Evolutionary conservation across 1,140 invertebrate species (phyloP), one percentile per base, ranked within the genome.

Genomic region (Drosophila pectinifera): DNA sequence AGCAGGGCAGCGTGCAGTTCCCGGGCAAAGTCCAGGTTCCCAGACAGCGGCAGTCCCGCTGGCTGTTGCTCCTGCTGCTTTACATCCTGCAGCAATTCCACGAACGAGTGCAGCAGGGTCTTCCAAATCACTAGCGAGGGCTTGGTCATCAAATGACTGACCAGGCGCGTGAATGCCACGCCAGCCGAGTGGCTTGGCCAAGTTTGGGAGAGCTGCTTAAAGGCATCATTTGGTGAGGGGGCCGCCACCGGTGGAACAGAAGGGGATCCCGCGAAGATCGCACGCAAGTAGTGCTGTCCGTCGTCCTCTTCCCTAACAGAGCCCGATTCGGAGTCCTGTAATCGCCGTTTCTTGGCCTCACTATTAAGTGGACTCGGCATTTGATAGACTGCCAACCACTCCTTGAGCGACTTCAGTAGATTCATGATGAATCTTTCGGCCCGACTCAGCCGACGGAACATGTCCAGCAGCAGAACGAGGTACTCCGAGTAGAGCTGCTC

Each of bases 111-210:
- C 1, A 91, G 55, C 26, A 91, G 51, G 34, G 85, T 83, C 31
- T 90, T 83, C 91, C 91, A 92, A 4, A 92, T 90, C 8, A 90
- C 85, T n/a, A 92, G 51, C 2, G 91, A 90, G 1, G 91, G 90
- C 63, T 91, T 92, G 6, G 78, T 78, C 59, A 91, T 85, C 6
- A 92, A 56, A 10, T 76, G 62, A 6, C 78, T 80, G 1, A 92
- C 59, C 1, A 92, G 61, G 16, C 76, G 81, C 0, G 78, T 86
- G 36, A 92, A 92, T 2, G 88, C 79, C 5, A 51, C 56, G 4
- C 91, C 91, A 0, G 82, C 85, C 0, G 62, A 75, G 6, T 58
- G 51, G 16, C 70, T 75, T 3, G 91, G 91, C 90, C 91, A 92
- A 3, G 46, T 59, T 14, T 89, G 84, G 0, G 16, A n/a, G 6